Conservation (phyloP, 2,797 vertebrate species). For the Phyllotis vaccarum region DNA sequence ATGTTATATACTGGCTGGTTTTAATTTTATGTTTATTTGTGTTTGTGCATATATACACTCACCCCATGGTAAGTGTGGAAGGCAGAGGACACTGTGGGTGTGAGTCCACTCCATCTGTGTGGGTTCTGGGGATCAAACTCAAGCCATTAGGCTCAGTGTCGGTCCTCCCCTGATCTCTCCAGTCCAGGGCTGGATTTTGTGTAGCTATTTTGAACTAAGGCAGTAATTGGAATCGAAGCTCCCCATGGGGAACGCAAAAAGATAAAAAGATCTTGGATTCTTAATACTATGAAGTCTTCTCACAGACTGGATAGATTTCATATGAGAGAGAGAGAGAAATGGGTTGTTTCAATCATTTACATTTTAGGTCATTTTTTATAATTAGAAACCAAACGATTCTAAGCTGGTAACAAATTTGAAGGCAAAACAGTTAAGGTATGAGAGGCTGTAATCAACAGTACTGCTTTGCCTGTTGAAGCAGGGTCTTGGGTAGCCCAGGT, state of each 20-base stretch:
- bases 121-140: background rate
- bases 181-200: constrained; percentile 19
- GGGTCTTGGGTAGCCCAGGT: background rate
- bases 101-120: background rate
- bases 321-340: background rate
- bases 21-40: background rate
- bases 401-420: background rate
- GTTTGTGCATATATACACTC: background rate
- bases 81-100: background rate
- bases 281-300: background rate
- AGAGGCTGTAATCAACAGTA: background rate
- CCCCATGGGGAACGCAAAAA: background rate
- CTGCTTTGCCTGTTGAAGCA: background rate
- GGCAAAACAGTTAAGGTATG: background rate
- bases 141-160: background rate
- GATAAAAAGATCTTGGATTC: constrained; percentile 9
- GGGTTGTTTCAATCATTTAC: background rate
- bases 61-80: background rate
- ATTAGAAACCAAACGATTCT: background rate
- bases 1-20: background rate
- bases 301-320: constrained; percentile 12
- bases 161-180: background rate
- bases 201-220: constrained; percentile 1
- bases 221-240: background rate
- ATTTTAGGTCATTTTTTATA: background rate